Conservation (phyloP, 2,797 vertebrate species). For the Amphiprion clarkii region DNA sequence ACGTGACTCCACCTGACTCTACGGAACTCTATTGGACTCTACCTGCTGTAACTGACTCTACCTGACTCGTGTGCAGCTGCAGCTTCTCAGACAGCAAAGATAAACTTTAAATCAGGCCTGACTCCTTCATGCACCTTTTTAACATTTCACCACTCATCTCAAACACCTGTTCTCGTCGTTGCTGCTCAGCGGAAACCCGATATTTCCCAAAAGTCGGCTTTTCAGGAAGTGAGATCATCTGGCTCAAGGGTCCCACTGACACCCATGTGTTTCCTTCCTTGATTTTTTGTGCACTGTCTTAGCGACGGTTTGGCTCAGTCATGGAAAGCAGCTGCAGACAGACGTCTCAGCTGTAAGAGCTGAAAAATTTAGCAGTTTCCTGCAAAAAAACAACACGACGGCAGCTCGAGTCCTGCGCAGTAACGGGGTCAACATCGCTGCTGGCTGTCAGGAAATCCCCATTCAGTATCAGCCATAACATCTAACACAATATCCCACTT, state of each 20-base stretch:
- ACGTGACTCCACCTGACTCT: too few species aligned
- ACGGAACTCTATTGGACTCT: too few species aligned
- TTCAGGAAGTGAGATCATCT: slow-evolving; percentile 54
- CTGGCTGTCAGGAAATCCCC: slow-evolving; percentile 62
- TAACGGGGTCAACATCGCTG: slow-evolving; percentile 18
- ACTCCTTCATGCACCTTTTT: neutral
- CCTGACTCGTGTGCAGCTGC: slow-evolving; percentile 20
- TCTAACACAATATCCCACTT: slow-evolving; percentile 47
- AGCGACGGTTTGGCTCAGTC: slow-evolving; percentile 23
- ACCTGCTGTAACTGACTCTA: slow-evolving; percentile 22
- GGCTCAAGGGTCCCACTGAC: neutral
- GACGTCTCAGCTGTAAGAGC: slow-evolving; percentile 17
- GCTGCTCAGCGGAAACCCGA: slow-evolving; percentile 4
- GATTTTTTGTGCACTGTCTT: slow-evolving; percentile 5
- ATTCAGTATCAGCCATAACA: slow-evolving; percentile 22
- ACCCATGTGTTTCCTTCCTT: slow-evolving; percentile 24
- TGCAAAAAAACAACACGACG: neutral
- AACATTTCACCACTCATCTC: slow-evolving; percentile 18
- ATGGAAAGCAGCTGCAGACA: slow-evolving; percentile 36
- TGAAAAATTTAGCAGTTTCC: neutral
- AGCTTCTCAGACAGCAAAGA: slow-evolving; percentile 25
- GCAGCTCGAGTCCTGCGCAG: slow-evolving; percentile 25
- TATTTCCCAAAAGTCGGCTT: slow-evolving; percentile 32
- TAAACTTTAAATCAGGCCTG: slow-evolving; percentile 15
- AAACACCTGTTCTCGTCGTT: neutral